A percentile compares a stretch with the other conserved stretches of the same genome.
These are phyloP conservation scores for Ctenodactylus gundi DNA, from an alignment of 2,113 vertebrate species.

Conservation along the genomic window DNA sequence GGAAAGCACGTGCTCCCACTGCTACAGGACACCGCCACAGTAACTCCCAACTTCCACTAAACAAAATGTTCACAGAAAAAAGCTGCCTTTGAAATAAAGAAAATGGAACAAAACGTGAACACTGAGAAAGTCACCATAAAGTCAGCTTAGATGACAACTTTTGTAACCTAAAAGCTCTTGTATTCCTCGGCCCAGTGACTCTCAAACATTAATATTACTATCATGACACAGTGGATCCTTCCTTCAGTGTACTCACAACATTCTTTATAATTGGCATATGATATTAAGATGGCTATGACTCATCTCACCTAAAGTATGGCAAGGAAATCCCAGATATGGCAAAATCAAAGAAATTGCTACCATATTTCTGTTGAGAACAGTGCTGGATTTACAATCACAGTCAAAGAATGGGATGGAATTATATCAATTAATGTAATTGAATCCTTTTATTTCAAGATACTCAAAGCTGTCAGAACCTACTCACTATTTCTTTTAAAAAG, in stretches of 20 bases:
- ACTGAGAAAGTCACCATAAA: not conserved
- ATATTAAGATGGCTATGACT: not conserved
- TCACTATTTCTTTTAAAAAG: not conserved
- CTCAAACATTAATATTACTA: not conserved
- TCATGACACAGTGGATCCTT: not conserved
- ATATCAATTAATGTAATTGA: not conserved
- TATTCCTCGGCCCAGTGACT: not conserved
- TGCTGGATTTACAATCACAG: not conserved
- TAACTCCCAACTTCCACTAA: not conserved
- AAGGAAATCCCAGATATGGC: not conserved
- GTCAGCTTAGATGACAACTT: not conserved
- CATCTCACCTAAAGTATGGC: not conserved
- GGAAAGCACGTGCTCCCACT: not conserved
- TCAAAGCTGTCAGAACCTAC: not conserved
- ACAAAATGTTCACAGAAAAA: not conserved
- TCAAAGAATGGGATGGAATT: not conserved
- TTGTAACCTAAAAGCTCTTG: not conserved
- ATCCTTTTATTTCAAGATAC: not conserved
- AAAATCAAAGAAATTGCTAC: not conserved
- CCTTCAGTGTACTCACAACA: too few species aligned
- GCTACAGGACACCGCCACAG: not conserved
- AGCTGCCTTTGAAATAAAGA: not conserved
- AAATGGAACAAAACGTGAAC: not conserved
- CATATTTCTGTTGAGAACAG: not conserved
- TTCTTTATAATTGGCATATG: not conserved